Evolutionary conservation across 1,140 invertebrate species (phyloP).

Genomic region (Euwallacea fornicatus): DNA sequence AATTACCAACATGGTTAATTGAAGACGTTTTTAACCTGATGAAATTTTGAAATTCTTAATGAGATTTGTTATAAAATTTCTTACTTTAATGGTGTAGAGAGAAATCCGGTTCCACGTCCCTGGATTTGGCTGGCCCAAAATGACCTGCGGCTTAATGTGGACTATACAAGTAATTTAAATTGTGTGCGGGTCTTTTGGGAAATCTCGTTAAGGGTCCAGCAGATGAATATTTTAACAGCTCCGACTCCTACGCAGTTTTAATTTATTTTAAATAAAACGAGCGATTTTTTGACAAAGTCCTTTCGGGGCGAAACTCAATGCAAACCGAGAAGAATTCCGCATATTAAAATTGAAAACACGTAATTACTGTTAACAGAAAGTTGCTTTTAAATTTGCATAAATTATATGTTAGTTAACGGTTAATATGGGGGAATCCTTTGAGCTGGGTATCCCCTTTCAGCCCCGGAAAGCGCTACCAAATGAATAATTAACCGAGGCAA

Average conservation of each 20-base stretch:
- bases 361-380: too few species aligned
- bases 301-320: too few species aligned
- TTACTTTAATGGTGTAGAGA: too few species aligned
- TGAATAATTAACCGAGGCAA: slow-evolving; percentile 11
- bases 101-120: background rate
- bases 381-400: background rate
- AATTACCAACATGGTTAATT: too few species aligned
- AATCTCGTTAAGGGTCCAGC: slow-evolving; percentile 22
- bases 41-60: too few species aligned
- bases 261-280: slow-evolving; percentile 15
- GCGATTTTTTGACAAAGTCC: too few species aligned
- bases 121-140: slow-evolving; percentile 13
- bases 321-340: too few species aligned
- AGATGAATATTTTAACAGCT: slow-evolving; percentile 25
- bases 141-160: slow-evolving; percentile 22
- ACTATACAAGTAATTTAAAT: slow-evolving; percentile 34
- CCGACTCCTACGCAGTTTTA: slow-evolving; percentile 7
- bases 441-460: background rate
- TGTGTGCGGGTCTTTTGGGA: slow-evolving; percentile 29
- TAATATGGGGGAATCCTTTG: background rate
- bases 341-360: too few species aligned
- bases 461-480: background rate
- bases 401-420: slow-evolving; percentile 3
- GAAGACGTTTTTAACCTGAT: too few species aligned
- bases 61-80: too few species aligned